These are phyloP conservation scores for Zele albiditarsus DNA, from an alignment of 2,888 invertebrate genomes.

Conservation along the genomic window DNA sequence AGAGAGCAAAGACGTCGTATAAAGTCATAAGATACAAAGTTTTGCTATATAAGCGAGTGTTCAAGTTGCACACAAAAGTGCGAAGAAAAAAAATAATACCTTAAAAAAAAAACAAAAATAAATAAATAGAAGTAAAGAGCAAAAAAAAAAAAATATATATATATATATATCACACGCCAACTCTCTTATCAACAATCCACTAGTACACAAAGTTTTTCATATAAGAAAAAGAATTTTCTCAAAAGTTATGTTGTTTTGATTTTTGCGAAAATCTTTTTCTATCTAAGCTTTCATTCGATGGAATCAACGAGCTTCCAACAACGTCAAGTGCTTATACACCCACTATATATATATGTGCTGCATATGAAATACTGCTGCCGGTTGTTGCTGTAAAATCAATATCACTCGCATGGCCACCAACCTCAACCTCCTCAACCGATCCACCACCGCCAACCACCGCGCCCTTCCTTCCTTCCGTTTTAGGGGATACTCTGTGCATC, in stretches of 20 bases:
- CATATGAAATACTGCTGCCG: constrained; percentile 61
- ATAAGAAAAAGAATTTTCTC: background rate
- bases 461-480: constrained; percentile 22
- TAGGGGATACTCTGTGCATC: background rate
- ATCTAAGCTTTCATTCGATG: background rate
- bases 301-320: background rate
- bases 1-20: background rate
- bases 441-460: constrained; percentile 1
- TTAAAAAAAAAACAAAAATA: background rate
- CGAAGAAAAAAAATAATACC: background rate
- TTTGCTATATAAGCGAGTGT: background rate
- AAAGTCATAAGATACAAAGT: background rate
- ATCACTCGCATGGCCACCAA: constrained; percentile 54
- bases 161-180: background rate
- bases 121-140: background rate
- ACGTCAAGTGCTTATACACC: background rate
- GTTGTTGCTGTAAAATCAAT: constrained; percentile 69
- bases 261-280: background rate
- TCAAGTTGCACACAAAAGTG: background rate
- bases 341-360: background rate
- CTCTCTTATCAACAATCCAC: too few relatives aligned
- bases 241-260: background rate
- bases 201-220: background rate
- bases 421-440: constrained; percentile 7
- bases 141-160: too few relatives aligned